Percentiles rank a stretch among this genome's conserved stretches.
These are phyloP conservation scores for Crotophaga sulcirostris DNA, from an alignment of 2,113 vertebrate genomes.

Conservation along the genomic window DNA sequence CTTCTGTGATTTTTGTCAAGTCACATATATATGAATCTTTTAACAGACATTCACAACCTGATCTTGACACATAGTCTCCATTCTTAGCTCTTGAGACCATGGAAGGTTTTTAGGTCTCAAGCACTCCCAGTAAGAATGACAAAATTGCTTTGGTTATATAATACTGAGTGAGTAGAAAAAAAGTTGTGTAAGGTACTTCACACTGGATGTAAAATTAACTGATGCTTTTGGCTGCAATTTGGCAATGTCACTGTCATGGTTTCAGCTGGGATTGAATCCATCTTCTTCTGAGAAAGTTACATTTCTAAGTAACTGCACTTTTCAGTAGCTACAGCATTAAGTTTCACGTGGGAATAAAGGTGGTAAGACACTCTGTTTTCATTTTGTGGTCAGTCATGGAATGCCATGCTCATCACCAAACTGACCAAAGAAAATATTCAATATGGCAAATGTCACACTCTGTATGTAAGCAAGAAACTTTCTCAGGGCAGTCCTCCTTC, in stretches of 20 bases:
- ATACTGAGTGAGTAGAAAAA: neutral
- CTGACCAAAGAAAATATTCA: too few species aligned
- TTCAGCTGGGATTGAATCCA: too few species aligned
- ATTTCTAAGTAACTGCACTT: too few species aligned
- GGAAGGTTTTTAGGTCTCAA: neutral
- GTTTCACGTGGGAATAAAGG: too few species aligned
- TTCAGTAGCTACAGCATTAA: too few species aligned
- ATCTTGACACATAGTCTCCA: neutral
- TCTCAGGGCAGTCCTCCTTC: too few species aligned
- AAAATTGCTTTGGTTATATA: neutral
- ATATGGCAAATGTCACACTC: too few species aligned
- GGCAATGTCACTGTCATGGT: neutral
- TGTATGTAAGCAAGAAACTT: too few species aligned
- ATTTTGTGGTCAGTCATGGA: too few species aligned
- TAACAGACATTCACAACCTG: neutral
- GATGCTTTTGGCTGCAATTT: neutral
- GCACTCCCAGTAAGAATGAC: neutral
- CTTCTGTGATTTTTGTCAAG: neutral
- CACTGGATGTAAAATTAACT: neutral
- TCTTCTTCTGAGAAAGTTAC: too few species aligned
- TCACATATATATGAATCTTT: neutral
- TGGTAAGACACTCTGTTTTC: too few species aligned
- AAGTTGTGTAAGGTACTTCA: neutral
- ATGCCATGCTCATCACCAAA: too few species aligned
- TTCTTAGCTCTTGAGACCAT: neutral